Base-by-base conservation (phyloP, 2,113 vertebrate genomes). In the Panthera leo region DNA sequence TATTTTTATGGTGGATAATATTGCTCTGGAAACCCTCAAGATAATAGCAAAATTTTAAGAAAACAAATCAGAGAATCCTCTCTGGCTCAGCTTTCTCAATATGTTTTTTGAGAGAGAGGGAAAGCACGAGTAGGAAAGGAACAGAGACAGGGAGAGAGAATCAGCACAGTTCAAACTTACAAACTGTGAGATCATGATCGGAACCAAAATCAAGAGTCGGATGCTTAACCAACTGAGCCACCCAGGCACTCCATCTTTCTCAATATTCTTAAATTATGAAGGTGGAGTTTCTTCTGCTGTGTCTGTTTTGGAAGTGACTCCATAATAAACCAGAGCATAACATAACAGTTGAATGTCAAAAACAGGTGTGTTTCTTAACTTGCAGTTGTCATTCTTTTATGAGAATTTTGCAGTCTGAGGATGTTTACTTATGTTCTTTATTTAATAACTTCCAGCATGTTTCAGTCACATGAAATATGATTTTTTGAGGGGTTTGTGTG, bases 341-440 rank as follows among this genome's bases (percentile, higher is more conserved):
- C 25, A 3, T 67, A 92, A 83, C 23, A 58, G 48, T 34, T 79
- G 55, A 80, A 89, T 88, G 85, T 93, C 79, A 39, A 80, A 94
- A 29, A 42, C 36, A 90, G 31, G n/a, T 5, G 23, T 70, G 19
- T 96, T 85, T 95, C 85, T 82, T 65, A 89, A 89, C 45, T n/a
- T 85, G 39, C 6, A 80, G 86, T 87, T 67, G 1, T 85, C 65
- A 75, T 79, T 93, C 23, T 83, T 58, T n/a, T 48, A 18, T 76
- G 48, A 89, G 88, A 93, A 14, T 73, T 78, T 65, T 96, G 48
- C 93, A 76, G 5, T 94, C 51, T 75, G 58, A 75, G 82, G n/a
- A 96, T 29, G 79, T 31, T 94, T 27, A 79, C 9, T 94, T 80
- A 5, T 39, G 39, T 27, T 87, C 36, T 94, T 95, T 58, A 78